Evolutionary conservation across 2,113 vertebrate species (phyloP).

Genomic region (Myxocyprinus asiaticus): DNA sequence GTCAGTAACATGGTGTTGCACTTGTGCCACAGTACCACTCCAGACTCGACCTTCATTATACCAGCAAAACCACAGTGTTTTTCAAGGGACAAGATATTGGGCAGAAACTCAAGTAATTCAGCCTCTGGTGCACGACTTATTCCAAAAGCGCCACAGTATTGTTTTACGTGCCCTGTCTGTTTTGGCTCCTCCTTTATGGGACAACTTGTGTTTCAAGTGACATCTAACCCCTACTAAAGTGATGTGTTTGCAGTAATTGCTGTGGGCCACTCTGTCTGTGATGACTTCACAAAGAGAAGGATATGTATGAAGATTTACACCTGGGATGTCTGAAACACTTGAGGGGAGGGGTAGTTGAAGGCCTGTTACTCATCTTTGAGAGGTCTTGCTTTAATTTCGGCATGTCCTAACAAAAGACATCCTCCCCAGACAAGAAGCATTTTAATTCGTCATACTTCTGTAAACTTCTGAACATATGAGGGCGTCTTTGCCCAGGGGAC

Average conservation of each 20-base stretch:
- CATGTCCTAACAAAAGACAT: conserved; percentile 21
- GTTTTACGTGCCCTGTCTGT: background rate
- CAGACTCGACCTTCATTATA: too few relatives aligned
- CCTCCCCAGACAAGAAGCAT: conserved; percentile 14
- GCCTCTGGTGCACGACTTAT: background rate
- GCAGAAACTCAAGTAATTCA: background rate
- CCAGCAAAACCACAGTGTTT: too few relatives aligned
- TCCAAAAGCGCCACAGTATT: background rate
- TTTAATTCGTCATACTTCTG: conserved; percentile 19
- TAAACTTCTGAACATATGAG: conserved; percentile 9
- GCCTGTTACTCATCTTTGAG: conserved; percentile 28
- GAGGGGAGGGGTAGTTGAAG: conserved; percentile 11
- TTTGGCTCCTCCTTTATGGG: background rate
- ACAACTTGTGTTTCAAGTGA: background rate
- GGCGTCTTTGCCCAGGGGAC: conserved; percentile 26
- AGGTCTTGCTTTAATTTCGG: conserved; percentile 23
- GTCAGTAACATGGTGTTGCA: too few relatives aligned
- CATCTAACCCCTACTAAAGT: too few relatives aligned
- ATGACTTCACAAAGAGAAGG: background rate
- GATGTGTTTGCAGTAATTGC: background rate
- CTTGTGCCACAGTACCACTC: too few relatives aligned
- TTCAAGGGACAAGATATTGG: background rate
- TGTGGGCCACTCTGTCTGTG: background rate
- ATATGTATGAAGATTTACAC: conserved; percentile 29
- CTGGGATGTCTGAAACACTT: background rate